These are phyloP conservation scores for Brenthis daphne DNA, from an alignment of 2,888 invertebrate species.

Conservation along the genomic window DNA sequence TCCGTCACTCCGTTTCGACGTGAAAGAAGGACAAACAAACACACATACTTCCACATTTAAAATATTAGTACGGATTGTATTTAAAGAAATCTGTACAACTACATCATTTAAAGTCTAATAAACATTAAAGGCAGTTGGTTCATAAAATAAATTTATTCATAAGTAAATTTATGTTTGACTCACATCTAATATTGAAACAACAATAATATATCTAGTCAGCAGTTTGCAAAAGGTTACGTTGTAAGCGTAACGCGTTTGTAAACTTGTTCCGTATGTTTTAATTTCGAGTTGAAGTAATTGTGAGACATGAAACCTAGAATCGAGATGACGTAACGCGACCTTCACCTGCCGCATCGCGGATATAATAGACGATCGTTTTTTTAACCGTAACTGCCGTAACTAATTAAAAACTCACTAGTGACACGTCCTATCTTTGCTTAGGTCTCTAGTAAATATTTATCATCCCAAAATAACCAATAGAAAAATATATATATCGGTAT, in stretches of 20 bases:
- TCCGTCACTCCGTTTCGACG: too few species aligned
- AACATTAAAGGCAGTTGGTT: too few species aligned
- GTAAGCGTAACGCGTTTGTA: background rate
- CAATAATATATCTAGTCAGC: slow-evolving; percentile 8
- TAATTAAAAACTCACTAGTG: slow-evolving; percentile 28
- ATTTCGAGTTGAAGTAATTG: slow-evolving; percentile 29
- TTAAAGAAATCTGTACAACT: too few species aligned
- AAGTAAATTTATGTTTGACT: background rate
- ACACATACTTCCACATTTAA: too few species aligned
- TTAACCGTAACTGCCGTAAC: slow-evolving; percentile 43
- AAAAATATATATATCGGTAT: too few species aligned
- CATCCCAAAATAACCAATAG: too few species aligned
- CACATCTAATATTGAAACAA: background rate
- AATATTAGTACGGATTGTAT: too few species aligned
- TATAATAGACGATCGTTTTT: slow-evolving; percentile 54
- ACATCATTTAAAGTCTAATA: too few species aligned
- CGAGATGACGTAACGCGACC: slow-evolving; percentile 55
- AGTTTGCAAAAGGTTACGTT: background rate
- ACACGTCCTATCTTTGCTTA: too few species aligned
- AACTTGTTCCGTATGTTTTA: slow-evolving; percentile 18
- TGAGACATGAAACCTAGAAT: slow-evolving; percentile 46
- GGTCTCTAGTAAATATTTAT: background rate
- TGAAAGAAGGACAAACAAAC: too few species aligned
- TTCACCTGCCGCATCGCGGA: slow-evolving; percentile 57
- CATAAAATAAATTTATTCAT: too few species aligned